Evolutionary conservation across 2,888 invertebrate genomes (phyloP).

Genomic region (Tineola bisselliella): DNA sequence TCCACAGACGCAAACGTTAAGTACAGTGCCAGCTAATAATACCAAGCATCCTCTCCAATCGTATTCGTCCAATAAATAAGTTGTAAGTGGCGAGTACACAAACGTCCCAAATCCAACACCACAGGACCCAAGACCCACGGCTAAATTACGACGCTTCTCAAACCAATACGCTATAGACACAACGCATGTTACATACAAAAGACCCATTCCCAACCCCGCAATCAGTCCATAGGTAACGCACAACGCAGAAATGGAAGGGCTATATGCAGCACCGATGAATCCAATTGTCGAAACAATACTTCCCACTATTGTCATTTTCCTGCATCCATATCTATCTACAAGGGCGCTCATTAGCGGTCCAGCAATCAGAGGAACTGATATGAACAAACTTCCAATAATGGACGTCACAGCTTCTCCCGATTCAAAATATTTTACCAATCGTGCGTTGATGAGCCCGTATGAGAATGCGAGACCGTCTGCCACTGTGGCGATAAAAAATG

Average conservation of each 20-base stretch:
- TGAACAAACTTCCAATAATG: constrained; percentile 88
- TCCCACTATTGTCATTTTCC: constrained; percentile 78
- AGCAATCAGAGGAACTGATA: constrained; percentile 86
- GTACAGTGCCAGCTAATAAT: constrained; percentile 82
- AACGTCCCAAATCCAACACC: constrained; percentile 92
- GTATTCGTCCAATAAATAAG: constrained; percentile 76
- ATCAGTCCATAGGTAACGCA: constrained; percentile 86
- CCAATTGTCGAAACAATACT: constrained; percentile 78
- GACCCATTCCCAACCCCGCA: constrained; percentile 84
- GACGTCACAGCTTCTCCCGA: constrained; percentile 86
- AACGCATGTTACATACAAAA: constrained; percentile 89
- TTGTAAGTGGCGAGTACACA: constrained; percentile 85
- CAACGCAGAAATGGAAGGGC: constrained; percentile 77
- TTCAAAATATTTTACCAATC: constrained; percentile 79
- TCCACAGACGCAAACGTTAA: constrained; percentile 88
- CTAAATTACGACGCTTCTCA: constrained; percentile 85
- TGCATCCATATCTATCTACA: constrained; percentile 86
- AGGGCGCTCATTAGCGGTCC: constrained; percentile 87
- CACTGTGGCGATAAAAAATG: constrained; percentile 86
- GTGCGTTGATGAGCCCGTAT: constrained; percentile 87
- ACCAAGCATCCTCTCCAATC: constrained; percentile 85
- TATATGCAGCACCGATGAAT: constrained; percentile 78
- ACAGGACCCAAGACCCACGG: constrained; percentile 87
- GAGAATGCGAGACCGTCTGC: constrained; percentile 94
- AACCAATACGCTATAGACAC: constrained; percentile 94